Evolutionary conservation across 2,888 invertebrate genomes (phyloP).

Genomic region (Pandemis cinnamomeana): DNA sequence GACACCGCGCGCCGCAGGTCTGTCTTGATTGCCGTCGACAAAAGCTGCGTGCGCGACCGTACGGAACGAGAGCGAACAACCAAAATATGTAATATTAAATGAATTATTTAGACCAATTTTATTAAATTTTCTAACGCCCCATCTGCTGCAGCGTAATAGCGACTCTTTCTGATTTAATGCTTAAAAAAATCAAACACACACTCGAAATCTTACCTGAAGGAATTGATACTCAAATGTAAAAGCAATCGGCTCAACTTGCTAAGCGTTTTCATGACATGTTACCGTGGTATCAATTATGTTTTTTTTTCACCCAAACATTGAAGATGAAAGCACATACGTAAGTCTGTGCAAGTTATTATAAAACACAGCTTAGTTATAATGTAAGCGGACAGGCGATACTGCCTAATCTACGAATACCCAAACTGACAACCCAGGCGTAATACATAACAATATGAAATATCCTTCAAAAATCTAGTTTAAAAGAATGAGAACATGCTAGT

Average conservation of each 20-base stretch:
- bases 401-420: slow-evolving; percentile 26
- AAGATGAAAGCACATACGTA: slow-evolving; percentile 2
- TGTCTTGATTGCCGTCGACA: slow-evolving; percentile 91
- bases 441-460: background rate
- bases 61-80: slow-evolving; percentile 51
- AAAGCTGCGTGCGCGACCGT: slow-evolving; percentile 84
- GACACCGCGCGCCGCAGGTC: slow-evolving; percentile 85
- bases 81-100: slow-evolving; percentile 28
- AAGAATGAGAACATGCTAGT: slow-evolving; percentile 31
- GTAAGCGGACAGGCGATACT: slow-evolving; percentile 38
- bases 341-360: slow-evolving; percentile 44
- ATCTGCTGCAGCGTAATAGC: background rate
- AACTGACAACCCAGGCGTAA: slow-evolving; percentile 11
- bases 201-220: background rate
- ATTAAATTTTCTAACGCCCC: background rate
- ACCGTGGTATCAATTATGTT: background rate
- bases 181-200: background rate
- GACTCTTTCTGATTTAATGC: background rate
- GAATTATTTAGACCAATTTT: slow-evolving; percentile 25
- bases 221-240: background rate
- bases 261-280: background rate
- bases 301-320: background rate
- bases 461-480: slow-evolving; percentile 17
- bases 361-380: slow-evolving; percentile 43
- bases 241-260: background rate